Percentiles rank a stretch among this genome's conserved stretches.
Evolutionary conservation across 92 coral and sea anemone genomes (phyloP).

Genomic region (Palythoa grandiflora): DNA sequence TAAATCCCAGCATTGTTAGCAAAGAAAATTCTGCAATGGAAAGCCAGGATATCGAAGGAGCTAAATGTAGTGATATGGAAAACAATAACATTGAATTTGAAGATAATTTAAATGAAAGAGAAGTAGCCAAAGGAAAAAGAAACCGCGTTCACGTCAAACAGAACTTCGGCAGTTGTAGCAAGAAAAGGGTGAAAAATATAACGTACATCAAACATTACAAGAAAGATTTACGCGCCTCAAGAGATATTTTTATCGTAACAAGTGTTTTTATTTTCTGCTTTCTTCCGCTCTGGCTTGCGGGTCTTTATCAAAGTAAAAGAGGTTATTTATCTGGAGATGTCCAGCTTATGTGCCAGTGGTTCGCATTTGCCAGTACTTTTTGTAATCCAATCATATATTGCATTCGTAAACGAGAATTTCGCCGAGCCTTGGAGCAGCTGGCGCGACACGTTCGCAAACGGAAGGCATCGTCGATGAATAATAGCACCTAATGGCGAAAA

Average conservation of each 20-base stretch:
- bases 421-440: constrained; percentile 21
- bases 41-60: background rate
- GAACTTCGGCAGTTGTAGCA: background rate
- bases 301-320: background rate
- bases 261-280: constrained; percentile 21
- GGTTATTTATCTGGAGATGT: background rate
- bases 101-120: background rate
- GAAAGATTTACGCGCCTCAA: constrained; percentile 25
- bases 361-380: constrained; percentile 9
- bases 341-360: constrained; percentile 16
- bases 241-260: constrained; percentile 30
- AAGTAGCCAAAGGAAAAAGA: background rate
- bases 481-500: too few species aligned
- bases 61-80: background rate
- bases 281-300: constrained; percentile 18
- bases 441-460: background rate
- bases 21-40: background rate
- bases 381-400: constrained; percentile 35
- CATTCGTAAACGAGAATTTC: constrained; percentile 28
- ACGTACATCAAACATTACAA: background rate
- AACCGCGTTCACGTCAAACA: background rate
- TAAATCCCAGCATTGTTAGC: background rate
- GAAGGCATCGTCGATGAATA: too few species aligned
- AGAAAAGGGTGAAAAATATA: background rate
- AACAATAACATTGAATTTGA: background rate